phyloP scores from a whole-genome alignment of 2,113 vertebrate species.

The Callipepla squamata region DNA sequence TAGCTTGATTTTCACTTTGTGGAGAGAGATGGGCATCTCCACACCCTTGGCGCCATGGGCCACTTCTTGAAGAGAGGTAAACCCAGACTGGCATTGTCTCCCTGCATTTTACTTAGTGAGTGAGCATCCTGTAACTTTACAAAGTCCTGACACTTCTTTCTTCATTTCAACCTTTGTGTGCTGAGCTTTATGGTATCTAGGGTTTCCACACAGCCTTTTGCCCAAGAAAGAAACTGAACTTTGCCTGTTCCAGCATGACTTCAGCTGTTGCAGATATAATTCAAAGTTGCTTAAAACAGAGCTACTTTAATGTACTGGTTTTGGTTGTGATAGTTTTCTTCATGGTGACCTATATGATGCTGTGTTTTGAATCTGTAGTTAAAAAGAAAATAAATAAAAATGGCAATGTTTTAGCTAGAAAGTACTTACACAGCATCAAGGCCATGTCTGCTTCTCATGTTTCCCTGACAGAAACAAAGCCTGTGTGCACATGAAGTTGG shows the following conservation, averaged over 20 bases:
- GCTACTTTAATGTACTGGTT: neutral
- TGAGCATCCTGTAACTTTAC: neutral
- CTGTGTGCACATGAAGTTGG: neutral
- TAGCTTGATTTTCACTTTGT: neutral
- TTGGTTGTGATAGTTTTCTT: neutral
- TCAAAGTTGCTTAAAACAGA: neutral
- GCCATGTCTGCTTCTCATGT: neutral
- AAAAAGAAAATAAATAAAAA: no score
- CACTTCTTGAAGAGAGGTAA: neutral
- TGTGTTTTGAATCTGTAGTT: neutral
- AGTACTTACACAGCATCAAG: neutral
- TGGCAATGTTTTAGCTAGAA: neutral
- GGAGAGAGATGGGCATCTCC: rapidly evolving
- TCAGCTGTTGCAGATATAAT: neutral
- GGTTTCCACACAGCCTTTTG: neutral
- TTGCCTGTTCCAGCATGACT: neutral
- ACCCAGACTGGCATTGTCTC: rapidly evolving
- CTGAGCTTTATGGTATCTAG: no score
- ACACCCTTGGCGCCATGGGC: rapidly evolving
- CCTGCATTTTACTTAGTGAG: no score
- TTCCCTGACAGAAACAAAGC: neutral
- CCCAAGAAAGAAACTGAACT: neutral
- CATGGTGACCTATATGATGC: neutral
- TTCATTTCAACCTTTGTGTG: neutral
- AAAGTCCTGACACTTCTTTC: neutral